Percentiles rank a stretch among this genome's conserved stretches.
Evolutionary conservation across 2,113 vertebrate genomes (phyloP).

Genomic region (Thamnaconus septentrionalis): DNA sequence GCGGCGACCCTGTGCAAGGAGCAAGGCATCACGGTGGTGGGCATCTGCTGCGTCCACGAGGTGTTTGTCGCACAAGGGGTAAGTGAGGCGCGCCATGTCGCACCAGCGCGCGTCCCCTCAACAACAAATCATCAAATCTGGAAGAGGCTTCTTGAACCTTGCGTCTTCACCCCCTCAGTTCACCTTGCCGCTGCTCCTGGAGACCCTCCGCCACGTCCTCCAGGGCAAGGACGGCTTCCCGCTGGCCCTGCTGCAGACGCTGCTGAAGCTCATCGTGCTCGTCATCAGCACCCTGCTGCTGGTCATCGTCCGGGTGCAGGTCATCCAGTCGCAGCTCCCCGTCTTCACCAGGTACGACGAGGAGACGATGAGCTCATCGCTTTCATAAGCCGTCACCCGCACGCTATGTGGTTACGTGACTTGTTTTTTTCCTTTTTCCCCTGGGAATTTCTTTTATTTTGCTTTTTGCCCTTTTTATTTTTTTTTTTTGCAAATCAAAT

Average conservation of each 20-base stretch:
- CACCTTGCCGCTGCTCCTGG: constrained; percentile 85
- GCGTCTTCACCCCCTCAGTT: constrained; percentile 75
- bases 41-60: constrained; percentile 96
- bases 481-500: too few species aligned
- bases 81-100: constrained; percentile 53
- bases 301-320: constrained; percentile 93
- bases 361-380: not conserved
- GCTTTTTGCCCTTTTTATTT: too few species aligned
- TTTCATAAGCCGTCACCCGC: too few species aligned
- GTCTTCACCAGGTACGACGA: constrained; percentile 90
- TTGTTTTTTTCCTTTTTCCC: too few species aligned
- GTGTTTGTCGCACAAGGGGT: constrained; percentile 97
- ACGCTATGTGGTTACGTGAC: too few species aligned
- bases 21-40: constrained; percentile 95
- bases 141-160: not conserved
- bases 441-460: too few species aligned
- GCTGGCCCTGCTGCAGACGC: constrained; percentile 88
- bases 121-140: too few species aligned
- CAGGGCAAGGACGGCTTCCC: constrained; percentile 89
- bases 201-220: constrained; percentile 82
- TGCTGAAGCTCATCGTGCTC: constrained; percentile 93
- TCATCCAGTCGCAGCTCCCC: constrained; percentile 97
- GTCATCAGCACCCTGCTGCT: constrained; percentile 94
- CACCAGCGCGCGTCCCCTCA: not conserved
- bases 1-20: constrained; percentile 96